Evolutionary conservation across 2,888 invertebrate genomes (phyloP), one percentile per base, ranked within the genome.

Genomic region (Argyra leucocephala): DNA sequence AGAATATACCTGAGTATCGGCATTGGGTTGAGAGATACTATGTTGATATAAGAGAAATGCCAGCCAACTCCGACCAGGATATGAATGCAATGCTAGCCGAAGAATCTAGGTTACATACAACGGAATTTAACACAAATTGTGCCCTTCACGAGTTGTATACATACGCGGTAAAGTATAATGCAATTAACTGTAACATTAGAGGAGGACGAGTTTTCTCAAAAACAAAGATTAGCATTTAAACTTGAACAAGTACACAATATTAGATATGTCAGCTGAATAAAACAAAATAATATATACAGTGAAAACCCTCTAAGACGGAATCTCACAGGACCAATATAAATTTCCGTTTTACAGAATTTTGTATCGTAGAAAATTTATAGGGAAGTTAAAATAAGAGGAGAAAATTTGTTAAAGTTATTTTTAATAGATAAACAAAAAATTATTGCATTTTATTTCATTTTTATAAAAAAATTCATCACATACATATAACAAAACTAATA

Each of bases 31-130:
- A 97, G 79, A 88, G 96, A 80, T 98, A 93, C 81, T 93, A 94
- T 80, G 88, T 91, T 69, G 93, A 94, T 81, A 94, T 94, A 75
- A 91, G 93, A 82, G 86, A 90, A 80, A 96, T 99, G 96, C 91
- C 95, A 74, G 93, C 96, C 71, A 97, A 99, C 81, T 95, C 95
- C 72, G 99, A 99, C 82, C 96, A 97, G 83, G 98, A 99, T 81
- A 99, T 99, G 98, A 97, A 95, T 81, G 94, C 96, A 66, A 96
- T 98, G 93, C 84, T 99, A 75, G 94, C 95, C 69, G 98, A 99
- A 82, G 98, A 98, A 83, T 96, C 96, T 71, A 84, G 91, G 83
- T 85, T 93, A 77, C 96, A 97, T 81, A 89, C 92, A 72, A 90
- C 92, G 74, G 96, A 98, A 83, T 99, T 99, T 83, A 96, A 96